Evolutionary conservation across 2,113 vertebrate species (phyloP).

Genomic region (Bolborhynchus lineola): DNA sequence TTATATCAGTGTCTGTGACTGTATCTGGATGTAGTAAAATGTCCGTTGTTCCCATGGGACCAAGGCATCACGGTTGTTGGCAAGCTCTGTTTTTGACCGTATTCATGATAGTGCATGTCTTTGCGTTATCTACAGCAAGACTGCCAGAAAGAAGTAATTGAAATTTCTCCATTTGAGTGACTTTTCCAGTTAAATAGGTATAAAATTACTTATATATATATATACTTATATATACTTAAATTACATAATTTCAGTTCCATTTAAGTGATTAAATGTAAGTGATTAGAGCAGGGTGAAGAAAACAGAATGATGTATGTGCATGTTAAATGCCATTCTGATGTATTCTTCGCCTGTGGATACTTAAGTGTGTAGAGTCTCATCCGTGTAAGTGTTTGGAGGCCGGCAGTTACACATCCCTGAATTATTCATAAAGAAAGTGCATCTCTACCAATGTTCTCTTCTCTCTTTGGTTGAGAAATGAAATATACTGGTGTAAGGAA

Average conservation of each 20-base stretch:
- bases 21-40: not conserved
- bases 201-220: too few relatives aligned
- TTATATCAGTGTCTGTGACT: not conserved
- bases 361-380: not conserved
- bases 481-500: not conserved
- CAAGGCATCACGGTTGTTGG: not conserved
- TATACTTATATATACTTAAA: not conserved
- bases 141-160: not conserved
- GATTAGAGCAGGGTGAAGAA: not conserved
- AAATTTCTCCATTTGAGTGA: not conserved
- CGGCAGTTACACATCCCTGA: rapidly evolving
- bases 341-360: not conserved
- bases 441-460: not conserved
- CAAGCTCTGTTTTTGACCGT: not conserved
- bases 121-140: not conserved
- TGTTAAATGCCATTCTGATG: not conserved
- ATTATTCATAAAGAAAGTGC: not conserved
- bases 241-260: not conserved
- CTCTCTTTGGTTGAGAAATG: not conserved
- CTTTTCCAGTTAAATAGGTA: not conserved
- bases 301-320: not conserved
- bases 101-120: not conserved
- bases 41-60: not conserved
- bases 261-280: not conserved
- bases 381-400: not conserved